A percentile compares a stretch with the other conserved stretches of the same genome.
Evolutionary conservation across 2,888 invertebrate genomes (phyloP).

Genomic region (Drosophila mercatorum): DNA sequence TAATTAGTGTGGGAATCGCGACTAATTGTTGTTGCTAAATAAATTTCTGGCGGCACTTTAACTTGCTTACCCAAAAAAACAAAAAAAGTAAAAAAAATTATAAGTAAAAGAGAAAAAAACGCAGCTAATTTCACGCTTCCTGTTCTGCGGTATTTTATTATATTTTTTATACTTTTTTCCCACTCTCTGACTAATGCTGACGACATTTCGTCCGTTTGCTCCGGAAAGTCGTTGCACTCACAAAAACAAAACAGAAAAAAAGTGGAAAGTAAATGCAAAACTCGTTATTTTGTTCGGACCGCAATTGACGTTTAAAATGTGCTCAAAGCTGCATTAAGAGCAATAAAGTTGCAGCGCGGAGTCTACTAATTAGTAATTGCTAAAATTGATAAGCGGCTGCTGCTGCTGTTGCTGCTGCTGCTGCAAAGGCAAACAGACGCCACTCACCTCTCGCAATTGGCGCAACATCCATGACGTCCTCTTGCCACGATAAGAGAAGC

Average conservation of each 20-base stretch:
- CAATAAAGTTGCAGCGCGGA: not conserved
- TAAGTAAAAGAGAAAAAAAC: slow-evolving; percentile 15
- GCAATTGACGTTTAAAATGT: slow-evolving; percentile 24
- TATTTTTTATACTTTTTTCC: not conserved
- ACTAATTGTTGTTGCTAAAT: slow-evolving; percentile 50
- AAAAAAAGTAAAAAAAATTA: slow-evolving; percentile 11
- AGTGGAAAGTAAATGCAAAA: slow-evolving; percentile 39
- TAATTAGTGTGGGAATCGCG: slow-evolving; percentile 51
- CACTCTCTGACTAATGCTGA: slow-evolving; percentile 55
- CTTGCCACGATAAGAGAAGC: slow-evolving; percentile 26
- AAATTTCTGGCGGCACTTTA: slow-evolving; percentile 37
- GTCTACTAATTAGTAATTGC: slow-evolving; percentile 6
- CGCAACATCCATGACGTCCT: slow-evolving; percentile 33
- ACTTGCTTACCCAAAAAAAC: slow-evolving; percentile 4
- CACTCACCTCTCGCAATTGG: slow-evolving; percentile 13
- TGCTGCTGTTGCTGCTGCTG: slow-evolving; percentile 22
- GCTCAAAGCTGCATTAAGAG: slow-evolving; percentile 15
- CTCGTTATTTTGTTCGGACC: slow-evolving; percentile 35
- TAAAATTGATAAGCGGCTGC: slow-evolving; percentile 39
- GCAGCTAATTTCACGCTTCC: slow-evolving; percentile 47
- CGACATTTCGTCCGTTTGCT: slow-evolving; percentile 42
- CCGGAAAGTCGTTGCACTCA: slow-evolving; percentile 69
- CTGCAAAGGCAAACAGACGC: not conserved
- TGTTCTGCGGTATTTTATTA: slow-evolving; percentile 37
- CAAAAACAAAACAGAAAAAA: slow-evolving; percentile 13